A percentile compares a stretch with the other conserved stretches of the same genome.
phyloP scores from a whole-genome alignment of 2,888 invertebrate species.

The Dascillus cervinus region DNA sequence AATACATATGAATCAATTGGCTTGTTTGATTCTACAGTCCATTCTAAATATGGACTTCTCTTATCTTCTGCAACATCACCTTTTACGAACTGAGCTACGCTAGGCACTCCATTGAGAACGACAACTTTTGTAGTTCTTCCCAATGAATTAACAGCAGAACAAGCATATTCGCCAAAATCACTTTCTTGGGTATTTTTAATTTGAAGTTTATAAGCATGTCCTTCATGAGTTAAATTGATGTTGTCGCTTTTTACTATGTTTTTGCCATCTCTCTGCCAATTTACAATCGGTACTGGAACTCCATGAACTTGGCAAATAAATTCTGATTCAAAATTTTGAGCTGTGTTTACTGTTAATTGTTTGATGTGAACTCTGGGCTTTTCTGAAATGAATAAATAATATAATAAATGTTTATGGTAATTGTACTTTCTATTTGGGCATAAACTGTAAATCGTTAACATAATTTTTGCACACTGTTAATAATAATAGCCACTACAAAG shows the following conservation, averaged over 20 bases:
- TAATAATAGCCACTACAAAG: too few relatives aligned
- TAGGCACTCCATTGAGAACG: slow-evolving; percentile 29
- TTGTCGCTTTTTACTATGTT: slow-evolving; percentile 24
- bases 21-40: slow-evolving; percentile 44
- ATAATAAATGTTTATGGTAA: too few relatives aligned
- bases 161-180: slow-evolving; percentile 43
- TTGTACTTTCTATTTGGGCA: too few relatives aligned
- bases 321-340: slow-evolving; percentile 38
- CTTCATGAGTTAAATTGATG: slow-evolving; percentile 22
- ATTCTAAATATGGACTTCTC: slow-evolving; percentile 37
- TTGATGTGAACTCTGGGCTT: slow-evolving; percentile 41
- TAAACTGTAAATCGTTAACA: too few relatives aligned
- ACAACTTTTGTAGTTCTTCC: slow-evolving; percentile 32
- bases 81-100: slow-evolving; percentile 15
- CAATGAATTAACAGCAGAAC: slow-evolving; percentile 38
- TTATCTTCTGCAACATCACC: slow-evolving; percentile 14
- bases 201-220: slow-evolving; percentile 30
- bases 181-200: slow-evolving; percentile 30
- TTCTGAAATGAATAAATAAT: too few relatives aligned
- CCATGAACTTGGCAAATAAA: slow-evolving; percentile 42
- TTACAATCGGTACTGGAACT: slow-evolving; percentile 36
- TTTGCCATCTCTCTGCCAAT: slow-evolving; percentile 34
- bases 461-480: too few relatives aligned
- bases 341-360: slow-evolving; percentile 39
- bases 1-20: slow-evolving; percentile 42